Evolutionary conservation across 2,113 vertebrate genomes (phyloP).

Genomic region (Meriones unguiculatus): DNA sequence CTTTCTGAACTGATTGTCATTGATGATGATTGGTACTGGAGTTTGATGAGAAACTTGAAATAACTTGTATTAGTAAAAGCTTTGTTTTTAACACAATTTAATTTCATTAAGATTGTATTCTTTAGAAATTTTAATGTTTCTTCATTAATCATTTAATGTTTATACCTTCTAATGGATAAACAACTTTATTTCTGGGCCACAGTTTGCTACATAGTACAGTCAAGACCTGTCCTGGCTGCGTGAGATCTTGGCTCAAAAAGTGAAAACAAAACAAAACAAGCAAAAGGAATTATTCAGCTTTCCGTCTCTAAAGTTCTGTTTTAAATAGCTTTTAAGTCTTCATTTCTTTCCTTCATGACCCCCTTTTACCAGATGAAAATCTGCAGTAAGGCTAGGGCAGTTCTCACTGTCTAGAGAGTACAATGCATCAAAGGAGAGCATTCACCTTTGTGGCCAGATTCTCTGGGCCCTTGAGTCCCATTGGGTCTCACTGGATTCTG

Average conservation of each 20-base stretch:
- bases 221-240: background rate
- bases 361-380: background rate
- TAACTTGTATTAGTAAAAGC: background rate
- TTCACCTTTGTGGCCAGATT: constrained; percentile 35
- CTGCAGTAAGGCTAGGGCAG: background rate
- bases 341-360: background rate
- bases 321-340: background rate
- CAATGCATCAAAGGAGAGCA: background rate
- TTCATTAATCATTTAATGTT: background rate
- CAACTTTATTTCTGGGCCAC: background rate
- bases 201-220: background rate
- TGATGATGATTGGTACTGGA: background rate
- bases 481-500: background rate
- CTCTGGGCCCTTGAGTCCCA: background rate
- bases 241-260: background rate
- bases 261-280: background rate
- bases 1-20: background rate
- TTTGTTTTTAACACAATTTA: background rate
- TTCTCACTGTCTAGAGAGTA: background rate
- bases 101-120: background rate
- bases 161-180: background rate
- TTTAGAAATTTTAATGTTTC: constrained; percentile 2
- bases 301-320: background rate
- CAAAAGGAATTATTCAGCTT: background rate
- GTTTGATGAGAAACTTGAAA: background rate